Percentiles rank a stretch among this genome's conserved stretches.
Evolutionary conservation across 2,797 vertebrate genomes (phyloP).

Genomic region (Numenius phaeopus): DNA sequence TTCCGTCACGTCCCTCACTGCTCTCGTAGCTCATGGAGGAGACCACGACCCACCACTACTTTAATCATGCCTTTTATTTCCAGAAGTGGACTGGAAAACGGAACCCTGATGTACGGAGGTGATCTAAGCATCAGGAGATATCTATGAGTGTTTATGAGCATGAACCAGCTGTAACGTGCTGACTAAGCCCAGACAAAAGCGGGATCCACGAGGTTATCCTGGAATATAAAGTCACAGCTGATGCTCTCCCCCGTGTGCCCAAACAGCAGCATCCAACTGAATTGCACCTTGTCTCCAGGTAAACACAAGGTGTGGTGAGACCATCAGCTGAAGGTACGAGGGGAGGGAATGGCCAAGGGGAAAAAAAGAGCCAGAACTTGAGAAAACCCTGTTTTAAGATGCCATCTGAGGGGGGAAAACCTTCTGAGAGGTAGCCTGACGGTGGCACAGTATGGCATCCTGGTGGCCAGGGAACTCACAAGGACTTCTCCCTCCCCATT

Average conservation of each 20-base stretch:
- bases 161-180: accelerated
- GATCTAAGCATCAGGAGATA: background rate
- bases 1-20: accelerated
- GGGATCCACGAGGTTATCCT: too few species aligned
- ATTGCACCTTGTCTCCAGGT: background rate
- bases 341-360: background rate
- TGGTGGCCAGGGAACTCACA: background rate
- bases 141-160: background rate
- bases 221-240: background rate
- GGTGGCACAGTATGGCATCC: background rate
- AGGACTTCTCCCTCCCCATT: background rate
- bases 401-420: background rate
- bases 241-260: background rate
- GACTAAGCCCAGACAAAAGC: background rate
- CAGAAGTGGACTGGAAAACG: background rate
- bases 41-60: accelerated
- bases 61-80: background rate
- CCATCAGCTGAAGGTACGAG: accelerated
- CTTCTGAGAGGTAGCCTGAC: background rate
- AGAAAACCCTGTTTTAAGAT: background rate
- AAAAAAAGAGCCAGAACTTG: background rate
- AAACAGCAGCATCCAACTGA: accelerated
- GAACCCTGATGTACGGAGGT: background rate
- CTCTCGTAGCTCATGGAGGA: background rate
- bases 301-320: too few species aligned